Base-by-base conservation (phyloP, 2,113 vertebrate genomes). In the Sorex fumeus region DNA sequence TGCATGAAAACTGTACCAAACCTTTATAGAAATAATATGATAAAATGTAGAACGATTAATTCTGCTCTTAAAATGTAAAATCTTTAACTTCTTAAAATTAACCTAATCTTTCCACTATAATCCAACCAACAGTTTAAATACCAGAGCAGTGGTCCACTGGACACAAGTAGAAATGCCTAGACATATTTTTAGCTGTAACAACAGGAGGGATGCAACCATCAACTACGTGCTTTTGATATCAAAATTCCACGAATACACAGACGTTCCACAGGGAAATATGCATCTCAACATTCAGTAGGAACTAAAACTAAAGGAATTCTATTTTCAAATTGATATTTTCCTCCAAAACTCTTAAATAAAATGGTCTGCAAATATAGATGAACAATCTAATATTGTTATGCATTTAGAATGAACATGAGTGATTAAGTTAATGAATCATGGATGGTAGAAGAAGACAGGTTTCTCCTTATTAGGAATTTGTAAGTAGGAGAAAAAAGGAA, bases 41-140 rank as follows among this genome's bases (percentile, higher is more conserved):
- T 60, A 79, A 84, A 76, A 36, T 19, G 60, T n/a, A 62, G n/a
- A 94, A 67, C n/a, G 72, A 67, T 36, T 6, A 74, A 67, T 84
- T 67, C 25, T 84, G 53, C n/a, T 27, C 83, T 34, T 12, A 34
- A 19, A 71, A 71, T 23, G 21, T 27, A 80, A 66, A 45, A 4
- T 64, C 36, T 80, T 18, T 15, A 75, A 60, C 9, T 43, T 83
- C 45, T 93, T 50, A 10, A 72, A 66, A 62, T 57, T 84, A 89
- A 57, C 6, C 1, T 88, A 60, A 50, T 89, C 62, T 6, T 8
- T 43, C 45, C n/a, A 25, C 25, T 62, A 28, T 19, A 79, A 11
- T 32, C 43, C 71, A 62, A 34, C 50, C 36, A 86, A 72, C 27
- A 62, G 18, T 43, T 75, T 91, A 74, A 91, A 82, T 8, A 87